Percentiles rank a stretch among this genome's conserved stretches.
phyloP scores from a whole-genome alignment of 2,888 invertebrate genomes.

The Vesta saturnalis region DNA sequence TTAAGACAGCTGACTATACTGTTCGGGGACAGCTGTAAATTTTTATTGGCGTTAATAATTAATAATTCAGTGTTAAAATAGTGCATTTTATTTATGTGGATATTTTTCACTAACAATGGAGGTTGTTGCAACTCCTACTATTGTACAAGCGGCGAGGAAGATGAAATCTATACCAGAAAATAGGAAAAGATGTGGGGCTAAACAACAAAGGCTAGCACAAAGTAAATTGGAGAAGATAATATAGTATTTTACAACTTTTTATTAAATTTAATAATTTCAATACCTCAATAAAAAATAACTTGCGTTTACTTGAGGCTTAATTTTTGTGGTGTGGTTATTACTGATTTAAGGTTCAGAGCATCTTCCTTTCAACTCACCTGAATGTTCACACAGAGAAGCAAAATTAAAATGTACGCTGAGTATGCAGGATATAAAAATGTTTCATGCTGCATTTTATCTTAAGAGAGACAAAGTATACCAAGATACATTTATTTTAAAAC shows the following conservation, averaged over 20 bases:
- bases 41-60: too few relatives aligned
- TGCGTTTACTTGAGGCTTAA: neutral
- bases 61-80: too few relatives aligned
- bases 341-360: neutral
- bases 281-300: neutral
- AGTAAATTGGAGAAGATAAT: neutral
- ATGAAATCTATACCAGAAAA: neutral
- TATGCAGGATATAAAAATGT: constrained; percentile 1
- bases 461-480: constrained; percentile 5
- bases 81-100: too few relatives aligned
- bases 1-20: too few relatives aligned
- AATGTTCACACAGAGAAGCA: neutral
- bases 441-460: constrained; percentile 3
- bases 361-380: neutral
- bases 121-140: too few relatives aligned
- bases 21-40: too few relatives aligned
- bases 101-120: too few relatives aligned
- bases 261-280: neutral
- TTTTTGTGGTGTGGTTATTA: neutral
- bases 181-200: neutral
- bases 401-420: neutral
- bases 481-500: constrained; percentile 5
- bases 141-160: too few relatives aligned
- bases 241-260: neutral
- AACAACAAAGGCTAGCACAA: neutral